phyloP scores from a whole-genome alignment of 2,113 vertebrate species.

The Tor tambroides region DNA sequence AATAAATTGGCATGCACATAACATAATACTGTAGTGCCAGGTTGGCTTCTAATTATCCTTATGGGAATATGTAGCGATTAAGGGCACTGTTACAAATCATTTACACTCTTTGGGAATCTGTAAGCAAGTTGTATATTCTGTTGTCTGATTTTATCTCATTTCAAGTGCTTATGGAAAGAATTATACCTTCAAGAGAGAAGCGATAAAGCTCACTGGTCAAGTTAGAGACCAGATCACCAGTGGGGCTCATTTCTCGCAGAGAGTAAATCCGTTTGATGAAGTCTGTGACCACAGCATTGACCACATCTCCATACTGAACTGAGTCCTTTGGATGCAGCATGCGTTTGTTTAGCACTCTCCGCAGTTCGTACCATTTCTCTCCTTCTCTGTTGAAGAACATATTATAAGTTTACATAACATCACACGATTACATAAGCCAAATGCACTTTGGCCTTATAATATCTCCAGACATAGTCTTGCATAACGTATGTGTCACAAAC shows the following conservation, averaged over 20 bases:
- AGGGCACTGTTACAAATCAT: too few species aligned
- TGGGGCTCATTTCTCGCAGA: conserved; percentile 68
- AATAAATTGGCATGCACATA: too few species aligned
- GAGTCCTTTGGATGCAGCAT: conserved; percentile 78
- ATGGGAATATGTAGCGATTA: too few species aligned
- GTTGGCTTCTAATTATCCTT: too few species aligned
- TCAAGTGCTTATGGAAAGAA: not conserved
- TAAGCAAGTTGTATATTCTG: not conserved
- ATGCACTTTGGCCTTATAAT: not conserved
- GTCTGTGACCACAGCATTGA: conserved; percentile 74
- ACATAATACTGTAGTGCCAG: too few species aligned
- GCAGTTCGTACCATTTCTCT: conserved; percentile 74
- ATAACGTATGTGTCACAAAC: not conserved
- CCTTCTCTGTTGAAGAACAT: conserved; percentile 67
- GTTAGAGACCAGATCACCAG: conserved; percentile 72
- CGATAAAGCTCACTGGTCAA: conserved; percentile 74
- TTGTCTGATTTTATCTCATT: not conserved
- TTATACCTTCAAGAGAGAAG: conserved; percentile 79
- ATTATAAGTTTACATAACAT: not conserved
- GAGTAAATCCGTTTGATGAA: conserved; percentile 69
- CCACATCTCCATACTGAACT: conserved; percentile 60
- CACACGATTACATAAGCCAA: not conserved
- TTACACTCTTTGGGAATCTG: not conserved
- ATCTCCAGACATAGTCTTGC: not conserved
- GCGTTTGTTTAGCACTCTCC: conserved; percentile 75